These are phyloP conservation scores for Nycteola revayana DNA, from an alignment of 2,888 invertebrate species.

Conservation along the genomic window DNA sequence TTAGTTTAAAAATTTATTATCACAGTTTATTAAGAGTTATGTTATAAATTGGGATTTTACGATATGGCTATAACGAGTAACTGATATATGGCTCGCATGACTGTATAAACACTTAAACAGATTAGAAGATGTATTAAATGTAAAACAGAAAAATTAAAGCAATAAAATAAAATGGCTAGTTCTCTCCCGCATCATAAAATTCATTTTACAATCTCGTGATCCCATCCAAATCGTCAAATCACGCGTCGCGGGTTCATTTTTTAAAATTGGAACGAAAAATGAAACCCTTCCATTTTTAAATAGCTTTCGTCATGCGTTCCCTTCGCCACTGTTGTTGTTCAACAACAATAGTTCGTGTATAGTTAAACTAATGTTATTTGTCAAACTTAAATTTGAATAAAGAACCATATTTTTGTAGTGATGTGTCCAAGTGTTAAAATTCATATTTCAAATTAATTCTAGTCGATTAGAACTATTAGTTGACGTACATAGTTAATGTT, in stretches of 20 bases:
- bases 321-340: slow-evolving; percentile 61
- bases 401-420: background rate
- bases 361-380: slow-evolving; percentile 41
- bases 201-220: slow-evolving; percentile 61
- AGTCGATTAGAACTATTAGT: no score
- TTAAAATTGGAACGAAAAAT: slow-evolving; percentile 75
- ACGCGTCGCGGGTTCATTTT: slow-evolving; percentile 73
- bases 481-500: no score
- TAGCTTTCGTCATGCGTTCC: slow-evolving; percentile 77
- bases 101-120: slow-evolving; percentile 20
- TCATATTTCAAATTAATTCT: no score
- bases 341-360: slow-evolving; percentile 46
- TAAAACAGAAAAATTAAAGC: slow-evolving; percentile 17
- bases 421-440: no score
- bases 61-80: slow-evolving; percentile 29
- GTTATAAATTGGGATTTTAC: slow-evolving; percentile 36
- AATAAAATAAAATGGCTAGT: slow-evolving; percentile 36
- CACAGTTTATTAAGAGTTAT: slow-evolving; percentile 34
- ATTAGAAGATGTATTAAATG: slow-evolving; percentile 20
- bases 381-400: slow-evolving; percentile 37
- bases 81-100: slow-evolving; percentile 24
- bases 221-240: slow-evolving; percentile 70
- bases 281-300: slow-evolving; percentile 79
- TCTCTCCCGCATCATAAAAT: slow-evolving; percentile 57
- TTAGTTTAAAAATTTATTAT: slow-evolving; percentile 32